Percentiles rank a stretch among this genome's conserved stretches.
phyloP scores from a whole-genome alignment of 2,888 invertebrate species.

The Galeruca laticollis region DNA sequence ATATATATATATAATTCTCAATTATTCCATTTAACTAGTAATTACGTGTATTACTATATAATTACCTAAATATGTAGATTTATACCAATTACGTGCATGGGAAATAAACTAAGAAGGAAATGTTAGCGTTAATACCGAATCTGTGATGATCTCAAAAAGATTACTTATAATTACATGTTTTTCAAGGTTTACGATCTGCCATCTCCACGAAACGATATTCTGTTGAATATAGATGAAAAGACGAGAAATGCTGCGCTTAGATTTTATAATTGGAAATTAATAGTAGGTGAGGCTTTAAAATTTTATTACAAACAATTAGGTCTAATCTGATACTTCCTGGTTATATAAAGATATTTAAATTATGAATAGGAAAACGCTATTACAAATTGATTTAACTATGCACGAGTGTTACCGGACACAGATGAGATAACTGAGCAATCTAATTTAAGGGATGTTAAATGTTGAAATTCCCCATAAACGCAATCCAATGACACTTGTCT shows the following conservation, averaged over 20 bases:
- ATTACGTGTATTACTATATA: background rate
- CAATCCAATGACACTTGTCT: too few relatives aligned
- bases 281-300: constrained; percentile 66
- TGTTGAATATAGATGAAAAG: constrained; percentile 79
- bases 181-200: constrained; percentile 66
- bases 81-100: constrained; percentile 3
- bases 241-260: constrained; percentile 66
- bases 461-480: too few relatives aligned
- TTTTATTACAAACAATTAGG: background rate
- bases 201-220: constrained; percentile 72
- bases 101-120: constrained; percentile 1
- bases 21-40: background rate
- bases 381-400: too few relatives aligned
- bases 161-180: constrained; percentile 20
- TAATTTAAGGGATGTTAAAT: too few relatives aligned
- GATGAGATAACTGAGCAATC: too few relatives aligned
- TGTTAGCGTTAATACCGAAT: background rate
- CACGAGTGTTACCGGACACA: too few relatives aligned
- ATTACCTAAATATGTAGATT: background rate
- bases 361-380: too few relatives aligned
- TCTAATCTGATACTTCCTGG: too few relatives aligned
- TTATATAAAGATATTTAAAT: too few relatives aligned
- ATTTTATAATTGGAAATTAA: constrained; percentile 68
- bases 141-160: constrained; percentile 17
- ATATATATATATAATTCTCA: too few relatives aligned